Evolutionary conservation across 2,113 vertebrate genomes (phyloP).

Genomic region (Leuciscus idus): DNA sequence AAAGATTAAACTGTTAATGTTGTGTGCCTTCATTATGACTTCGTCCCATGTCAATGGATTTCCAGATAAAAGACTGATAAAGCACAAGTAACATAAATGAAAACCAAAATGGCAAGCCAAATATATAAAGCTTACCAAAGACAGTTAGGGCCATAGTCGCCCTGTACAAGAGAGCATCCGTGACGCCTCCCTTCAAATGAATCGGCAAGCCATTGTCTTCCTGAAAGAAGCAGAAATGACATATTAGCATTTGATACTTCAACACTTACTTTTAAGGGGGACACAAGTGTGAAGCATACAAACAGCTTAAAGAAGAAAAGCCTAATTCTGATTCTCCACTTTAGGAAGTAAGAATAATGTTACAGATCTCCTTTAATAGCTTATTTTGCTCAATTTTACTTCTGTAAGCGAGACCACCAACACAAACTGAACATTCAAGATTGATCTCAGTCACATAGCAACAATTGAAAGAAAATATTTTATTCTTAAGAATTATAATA

Average conservation of each 20-base stretch:
- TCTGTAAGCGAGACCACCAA: background rate
- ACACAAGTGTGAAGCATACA: background rate
- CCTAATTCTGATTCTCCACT: background rate
- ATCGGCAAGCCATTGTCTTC: conserved; percentile 85
- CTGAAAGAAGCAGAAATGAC: conserved; percentile 65
- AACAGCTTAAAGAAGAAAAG: background rate
- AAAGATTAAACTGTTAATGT: background rate
- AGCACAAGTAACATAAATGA: background rate
- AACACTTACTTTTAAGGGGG: background rate
- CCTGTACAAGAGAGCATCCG: conserved; percentile 78
- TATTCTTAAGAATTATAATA: background rate
- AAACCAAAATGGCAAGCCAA: background rate
- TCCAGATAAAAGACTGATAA: background rate
- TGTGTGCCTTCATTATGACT: background rate
- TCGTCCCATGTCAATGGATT: background rate
- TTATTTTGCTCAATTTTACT: background rate
- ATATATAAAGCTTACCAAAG: conserved; percentile 76
- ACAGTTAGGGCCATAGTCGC: conserved; percentile 74
- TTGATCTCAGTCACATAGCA: background rate
- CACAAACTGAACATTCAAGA: background rate
- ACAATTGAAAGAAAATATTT: background rate
- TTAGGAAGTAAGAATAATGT: background rate
- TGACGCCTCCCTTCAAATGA: conserved; percentile 83
- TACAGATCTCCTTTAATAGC: background rate
- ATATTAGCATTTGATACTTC: background rate